Conservation (phyloP, 1,140 invertebrate genomes). For the Coenobita brevimanus region DNA sequence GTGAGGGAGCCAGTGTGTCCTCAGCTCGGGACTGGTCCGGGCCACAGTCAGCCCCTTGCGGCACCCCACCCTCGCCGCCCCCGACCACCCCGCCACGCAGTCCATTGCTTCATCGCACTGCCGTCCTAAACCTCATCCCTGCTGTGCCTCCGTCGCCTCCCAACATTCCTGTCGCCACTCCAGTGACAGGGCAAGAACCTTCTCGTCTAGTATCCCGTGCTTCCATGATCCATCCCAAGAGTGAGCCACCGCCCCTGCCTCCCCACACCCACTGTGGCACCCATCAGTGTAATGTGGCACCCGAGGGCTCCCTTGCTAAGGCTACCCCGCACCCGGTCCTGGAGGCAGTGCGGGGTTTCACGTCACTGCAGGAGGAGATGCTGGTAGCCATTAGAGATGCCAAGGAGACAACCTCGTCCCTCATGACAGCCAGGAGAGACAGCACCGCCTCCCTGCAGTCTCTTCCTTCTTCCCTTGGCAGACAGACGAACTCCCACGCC, state of each 20-base stretch:
- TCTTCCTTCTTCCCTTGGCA: not conserved
- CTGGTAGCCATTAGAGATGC: constrained; percentile 50
- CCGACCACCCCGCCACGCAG: constrained; percentile 14
- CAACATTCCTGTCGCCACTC: not conserved
- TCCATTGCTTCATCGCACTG: not conserved
- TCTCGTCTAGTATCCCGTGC: constrained; percentile 35
- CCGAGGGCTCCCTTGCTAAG: not conserved
- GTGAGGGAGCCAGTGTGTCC: constrained; percentile 52
- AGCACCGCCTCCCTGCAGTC: constrained; percentile 11
- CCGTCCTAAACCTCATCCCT: not conserved
- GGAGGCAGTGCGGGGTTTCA: constrained; percentile 53
- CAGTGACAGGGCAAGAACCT: not conserved
- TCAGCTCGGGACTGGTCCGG: constrained; percentile 49
- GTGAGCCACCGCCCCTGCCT: constrained; percentile 19
- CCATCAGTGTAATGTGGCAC: not conserved
- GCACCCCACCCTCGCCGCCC: constrained; percentile 33
- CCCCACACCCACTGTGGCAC: not conserved
- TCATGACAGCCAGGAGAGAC: constrained; percentile 1
- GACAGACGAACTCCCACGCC: not conserved
- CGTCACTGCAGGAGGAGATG: constrained; percentile 54
- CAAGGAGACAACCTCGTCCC: constrained; percentile 36
- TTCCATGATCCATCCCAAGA: constrained; percentile 53
- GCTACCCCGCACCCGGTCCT: constrained; percentile 13
- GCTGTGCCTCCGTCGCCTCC: not conserved
- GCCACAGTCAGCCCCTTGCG: constrained; percentile 45